A percentile compares a stretch with the other conserved stretches of the same genome.
Evolutionary conservation across 2,888 invertebrate genomes (phyloP).

Genomic region (Bugulina stolonifera): DNA sequence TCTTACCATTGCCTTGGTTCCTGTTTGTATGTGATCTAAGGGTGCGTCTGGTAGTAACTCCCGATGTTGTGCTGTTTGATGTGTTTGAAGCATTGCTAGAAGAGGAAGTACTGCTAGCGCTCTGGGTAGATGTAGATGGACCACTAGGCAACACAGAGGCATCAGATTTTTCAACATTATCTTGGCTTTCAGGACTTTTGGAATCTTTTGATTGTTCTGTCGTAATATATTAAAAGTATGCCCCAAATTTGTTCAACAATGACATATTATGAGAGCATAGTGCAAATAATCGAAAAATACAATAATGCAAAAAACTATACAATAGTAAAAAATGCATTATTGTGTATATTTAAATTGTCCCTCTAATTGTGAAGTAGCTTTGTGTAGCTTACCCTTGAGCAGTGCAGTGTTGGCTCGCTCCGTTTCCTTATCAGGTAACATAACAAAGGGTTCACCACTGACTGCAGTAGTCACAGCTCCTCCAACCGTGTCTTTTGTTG

Average conservation of each 20-base stretch:
- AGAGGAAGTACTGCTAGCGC: too few relatives aligned
- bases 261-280: too few relatives aligned
- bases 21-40: slow-evolving; percentile 18
- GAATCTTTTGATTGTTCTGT: not conserved
- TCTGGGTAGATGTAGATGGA: not conserved
- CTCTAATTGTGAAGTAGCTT: too few relatives aligned
- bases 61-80: not conserved
- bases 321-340: too few relatives aligned
- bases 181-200: not conserved
- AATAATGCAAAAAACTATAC: too few relatives aligned
- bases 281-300: too few relatives aligned
- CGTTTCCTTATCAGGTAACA: not conserved
- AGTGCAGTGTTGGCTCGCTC: not conserved
- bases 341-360: too few relatives aligned
- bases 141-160: not conserved
- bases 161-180: not conserved
- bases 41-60: not conserved
- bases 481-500: not conserved
- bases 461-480: not conserved
- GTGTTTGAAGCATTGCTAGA: not conserved
- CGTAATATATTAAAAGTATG: too few relatives aligned
- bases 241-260: too few relatives aligned
- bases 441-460: not conserved
- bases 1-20: slow-evolving; percentile 2
- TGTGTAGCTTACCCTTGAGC: not conserved